Conservation (phyloP, 2,113 vertebrate species). For the Herpetotheres cachinnans region DNA sequence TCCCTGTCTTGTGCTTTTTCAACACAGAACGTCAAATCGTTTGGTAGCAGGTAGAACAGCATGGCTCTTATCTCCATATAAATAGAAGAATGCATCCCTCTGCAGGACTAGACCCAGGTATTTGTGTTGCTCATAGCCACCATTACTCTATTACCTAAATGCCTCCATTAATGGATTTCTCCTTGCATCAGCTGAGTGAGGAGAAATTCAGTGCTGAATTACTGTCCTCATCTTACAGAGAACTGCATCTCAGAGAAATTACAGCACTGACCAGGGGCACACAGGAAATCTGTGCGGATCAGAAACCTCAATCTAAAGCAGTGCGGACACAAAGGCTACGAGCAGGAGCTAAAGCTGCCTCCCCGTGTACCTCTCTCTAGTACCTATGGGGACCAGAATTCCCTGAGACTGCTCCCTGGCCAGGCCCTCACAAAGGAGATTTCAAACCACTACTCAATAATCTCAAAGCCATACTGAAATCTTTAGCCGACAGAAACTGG, state of each 20-base stretch:
- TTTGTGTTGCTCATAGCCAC: neutral
- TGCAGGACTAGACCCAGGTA: neutral
- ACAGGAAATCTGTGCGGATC: neutral
- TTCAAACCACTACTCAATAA: neutral
- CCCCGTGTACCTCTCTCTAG: neutral
- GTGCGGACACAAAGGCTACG: neutral
- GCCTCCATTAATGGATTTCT: conserved; percentile 16
- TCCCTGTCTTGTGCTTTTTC: neutral
- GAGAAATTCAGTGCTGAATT: conserved; percentile 5
- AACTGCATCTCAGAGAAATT: neutral
- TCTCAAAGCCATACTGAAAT: neutral
- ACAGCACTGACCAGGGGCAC: neutral
- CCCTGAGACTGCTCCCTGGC: neutral
- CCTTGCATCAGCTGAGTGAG: neutral
- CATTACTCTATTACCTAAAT: neutral
- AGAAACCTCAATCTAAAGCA: neutral
- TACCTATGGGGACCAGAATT: neutral
- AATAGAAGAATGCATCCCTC: neutral
- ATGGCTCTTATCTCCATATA: neutral
- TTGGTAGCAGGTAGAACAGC: neutral
- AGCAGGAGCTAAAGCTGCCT: neutral
- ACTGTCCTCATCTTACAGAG: neutral
- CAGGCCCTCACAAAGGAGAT: neutral
- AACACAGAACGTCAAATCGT: neutral
- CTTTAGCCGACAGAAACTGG: neutral